A percentile compares a stretch with the other conserved stretches of the same genome.
Evolutionary conservation across 1,140 invertebrate species (phyloP).

Genomic region (Hirudo medicinalis): DNA sequence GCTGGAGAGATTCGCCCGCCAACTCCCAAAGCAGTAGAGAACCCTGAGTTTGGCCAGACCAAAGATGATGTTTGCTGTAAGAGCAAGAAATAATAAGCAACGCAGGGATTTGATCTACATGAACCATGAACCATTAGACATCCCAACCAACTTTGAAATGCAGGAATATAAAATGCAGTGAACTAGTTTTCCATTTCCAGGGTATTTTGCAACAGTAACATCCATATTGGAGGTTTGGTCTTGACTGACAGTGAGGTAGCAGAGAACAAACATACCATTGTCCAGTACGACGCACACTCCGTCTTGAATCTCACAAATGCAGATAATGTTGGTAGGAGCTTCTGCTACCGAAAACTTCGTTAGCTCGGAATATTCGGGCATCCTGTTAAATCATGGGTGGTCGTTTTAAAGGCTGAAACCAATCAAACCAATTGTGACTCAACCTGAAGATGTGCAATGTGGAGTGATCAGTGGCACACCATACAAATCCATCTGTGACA

Average conservation of each 20-base stretch:
- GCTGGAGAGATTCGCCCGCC: neutral
- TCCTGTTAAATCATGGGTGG: neutral
- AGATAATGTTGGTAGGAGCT: neutral
- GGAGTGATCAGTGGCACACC: constrained; percentile 11
- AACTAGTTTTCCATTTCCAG: neutral
- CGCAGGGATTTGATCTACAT: too few relatives aligned
- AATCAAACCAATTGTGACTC: neutral
- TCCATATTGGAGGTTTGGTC: too few relatives aligned
- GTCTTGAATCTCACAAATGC: neutral
- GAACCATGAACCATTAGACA: too few relatives aligned
- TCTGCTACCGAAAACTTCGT: neutral
- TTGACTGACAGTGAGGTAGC: neutral
- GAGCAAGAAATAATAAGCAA: too few relatives aligned
- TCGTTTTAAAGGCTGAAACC: neutral
- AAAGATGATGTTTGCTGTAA: neutral
- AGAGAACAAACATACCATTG: neutral
- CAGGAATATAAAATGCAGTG: neutral
- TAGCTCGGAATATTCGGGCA: neutral
- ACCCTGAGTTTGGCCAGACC: constrained; percentile 2
- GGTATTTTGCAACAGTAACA: neutral
- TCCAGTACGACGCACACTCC: neutral
- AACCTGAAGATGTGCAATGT: constrained; percentile 21
- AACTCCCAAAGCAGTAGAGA: neutral
- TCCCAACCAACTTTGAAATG: neutral
- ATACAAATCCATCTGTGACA: constrained; percentile 11